Percentiles rank a stretch among this genome's conserved stretches.
phyloP scores from a whole-genome alignment of 1,140 invertebrate genomes.

The Wiebesia pumilae region DNA sequence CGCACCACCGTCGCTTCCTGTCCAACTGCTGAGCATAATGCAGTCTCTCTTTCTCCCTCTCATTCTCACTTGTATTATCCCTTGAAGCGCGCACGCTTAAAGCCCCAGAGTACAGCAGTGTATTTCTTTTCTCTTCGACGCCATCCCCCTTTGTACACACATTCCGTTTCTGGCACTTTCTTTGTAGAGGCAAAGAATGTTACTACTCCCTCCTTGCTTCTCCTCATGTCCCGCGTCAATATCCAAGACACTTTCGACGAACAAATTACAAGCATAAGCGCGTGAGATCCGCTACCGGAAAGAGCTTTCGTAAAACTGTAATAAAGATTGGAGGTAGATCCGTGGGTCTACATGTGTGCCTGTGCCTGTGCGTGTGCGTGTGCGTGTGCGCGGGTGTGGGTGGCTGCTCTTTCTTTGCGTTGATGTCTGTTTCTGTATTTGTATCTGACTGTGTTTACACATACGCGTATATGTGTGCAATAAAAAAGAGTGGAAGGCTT shows the following conservation, averaged over 20 bases:
- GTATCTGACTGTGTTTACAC: background rate
- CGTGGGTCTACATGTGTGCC: background rate
- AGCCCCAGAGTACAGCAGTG: background rate
- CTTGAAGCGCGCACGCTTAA: slow-evolving; percentile 14
- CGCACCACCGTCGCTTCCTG: slow-evolving; percentile 41
- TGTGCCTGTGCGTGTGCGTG: background rate
- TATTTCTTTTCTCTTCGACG: slow-evolving; percentile 21
- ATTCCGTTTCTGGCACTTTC: slow-evolving; percentile 21
- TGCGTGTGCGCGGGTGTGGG: background rate
- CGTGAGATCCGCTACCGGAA: background rate
- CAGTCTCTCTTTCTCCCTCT: background rate
- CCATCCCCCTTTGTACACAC: background rate
- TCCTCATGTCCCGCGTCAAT: background rate
- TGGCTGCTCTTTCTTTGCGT: background rate
- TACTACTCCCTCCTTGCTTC: too few species aligned
- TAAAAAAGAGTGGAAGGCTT: background rate
- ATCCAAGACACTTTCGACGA: background rate
- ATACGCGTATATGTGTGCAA: background rate
- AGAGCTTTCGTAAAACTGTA: slow-evolving; percentile 9
- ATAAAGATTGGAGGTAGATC: background rate
- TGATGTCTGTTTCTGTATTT: background rate
- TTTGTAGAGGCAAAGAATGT: slow-evolving; percentile 18
- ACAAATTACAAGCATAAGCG: background rate
- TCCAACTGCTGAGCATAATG: slow-evolving; percentile 50
- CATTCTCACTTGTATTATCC: background rate